Percentiles rank a stretch among this genome's conserved stretches.
These are phyloP conservation scores for Pycnonotus jocosus DNA, from an alignment of 2,113 vertebrate species.

Conservation along the genomic window DNA sequence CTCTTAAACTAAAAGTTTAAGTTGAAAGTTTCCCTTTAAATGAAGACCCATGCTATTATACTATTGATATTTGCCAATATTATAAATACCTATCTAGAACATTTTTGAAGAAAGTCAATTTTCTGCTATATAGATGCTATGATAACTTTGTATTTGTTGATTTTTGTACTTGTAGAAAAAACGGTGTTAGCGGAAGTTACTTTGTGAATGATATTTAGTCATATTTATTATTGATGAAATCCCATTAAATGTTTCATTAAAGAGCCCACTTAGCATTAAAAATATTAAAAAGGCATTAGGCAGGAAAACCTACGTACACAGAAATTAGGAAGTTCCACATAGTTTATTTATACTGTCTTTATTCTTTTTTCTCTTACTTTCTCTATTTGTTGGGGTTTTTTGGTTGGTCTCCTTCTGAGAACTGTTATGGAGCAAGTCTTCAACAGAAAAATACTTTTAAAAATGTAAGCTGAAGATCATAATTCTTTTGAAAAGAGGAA, in stretches of 20 bases:
- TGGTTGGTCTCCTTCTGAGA: neutral
- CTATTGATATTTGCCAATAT: neutral
- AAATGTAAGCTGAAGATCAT: neutral
- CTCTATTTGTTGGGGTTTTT: rapidly evolving
- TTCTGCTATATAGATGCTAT: neutral
- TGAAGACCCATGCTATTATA: neutral
- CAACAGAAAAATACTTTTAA: neutral
- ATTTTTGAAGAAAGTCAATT: neutral
- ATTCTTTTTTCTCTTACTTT: neutral
- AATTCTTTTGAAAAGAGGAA: neutral
- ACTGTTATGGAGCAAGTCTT: neutral
- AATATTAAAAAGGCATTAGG: neutral
- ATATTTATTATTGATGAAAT: neutral
- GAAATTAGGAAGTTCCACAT: neutral
- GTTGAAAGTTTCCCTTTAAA: neutral
- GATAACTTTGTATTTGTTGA: neutral
- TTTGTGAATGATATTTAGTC: neutral
- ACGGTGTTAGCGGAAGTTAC: neutral
- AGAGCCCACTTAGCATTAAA: neutral
- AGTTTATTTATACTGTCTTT: neutral
- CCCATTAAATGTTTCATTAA: neutral
- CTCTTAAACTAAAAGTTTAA: neutral
- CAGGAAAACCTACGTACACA: neutral
- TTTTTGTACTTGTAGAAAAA: neutral
- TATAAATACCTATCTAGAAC: neutral